Base-by-base conservation (phyloP, 2,888 invertebrate species). In the Lampropteryx suffumata region DNA sequence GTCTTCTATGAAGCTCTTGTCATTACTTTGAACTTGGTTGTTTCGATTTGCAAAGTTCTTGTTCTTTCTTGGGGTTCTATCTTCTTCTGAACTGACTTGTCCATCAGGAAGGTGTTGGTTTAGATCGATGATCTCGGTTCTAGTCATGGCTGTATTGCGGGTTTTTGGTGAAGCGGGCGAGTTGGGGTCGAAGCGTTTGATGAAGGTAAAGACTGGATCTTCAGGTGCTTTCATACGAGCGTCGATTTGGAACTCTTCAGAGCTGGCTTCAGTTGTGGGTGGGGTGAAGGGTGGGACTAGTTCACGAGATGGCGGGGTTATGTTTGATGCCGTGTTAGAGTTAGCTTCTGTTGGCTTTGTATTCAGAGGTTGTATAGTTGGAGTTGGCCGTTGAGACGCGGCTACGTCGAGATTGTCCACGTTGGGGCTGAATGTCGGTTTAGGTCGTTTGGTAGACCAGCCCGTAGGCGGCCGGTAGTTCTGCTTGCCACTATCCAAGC, bases 381-480 rank as follows among this genome's bases (percentile, higher is more conserved):
- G 78, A 6, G 63, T 62, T 0, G 79, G 75, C 45, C 67, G 69
- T 50, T 78, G 73, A 0, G 79, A 78, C 0, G 79, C 79, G 0
- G 81, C 79, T 36, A 73, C 76, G 1, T 76, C 57, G 1, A 72
- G 49, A 9, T 42, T 58, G 36, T 77, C 73, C 8, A 62, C 53
- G 26, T 70, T 61, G 11, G 44, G 40, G 12, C 43, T 62, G 10
- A 57, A 35, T n/a, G 34, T 58, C 12, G 55, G 43, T 9, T 44
- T 61, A 1, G 65, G 58, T 32, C 45, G 71, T 42, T 90, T 84
- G 0, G 91, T 92, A 0, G 92, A 92, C 92, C 92, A 92, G 47
- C 89, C 89, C 5, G 87, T 83, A 0, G 92, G 92, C 0, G 92
- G 84, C 17, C 90, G 79, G 64, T 91, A 92, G 53, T 81, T 84